Evolutionary conservation across 2,888 invertebrate genomes (phyloP).

Genomic region (Apodemia duryi): DNA sequence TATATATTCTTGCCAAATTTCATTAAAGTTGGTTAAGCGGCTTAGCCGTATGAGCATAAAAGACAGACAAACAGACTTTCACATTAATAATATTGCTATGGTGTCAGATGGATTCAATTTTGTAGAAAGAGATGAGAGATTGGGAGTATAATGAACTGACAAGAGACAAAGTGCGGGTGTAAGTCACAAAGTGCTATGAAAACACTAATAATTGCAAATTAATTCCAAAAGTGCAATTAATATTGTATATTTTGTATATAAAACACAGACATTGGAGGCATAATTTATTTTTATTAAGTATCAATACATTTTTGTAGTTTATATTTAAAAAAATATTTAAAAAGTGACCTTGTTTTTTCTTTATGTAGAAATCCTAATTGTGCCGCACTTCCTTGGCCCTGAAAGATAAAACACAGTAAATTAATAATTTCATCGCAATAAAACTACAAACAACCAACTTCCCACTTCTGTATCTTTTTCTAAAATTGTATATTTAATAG

Average conservation of each 20-base stretch:
- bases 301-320: constrained; percentile 52
- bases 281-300: constrained; percentile 62
- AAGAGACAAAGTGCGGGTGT: background rate
- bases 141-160: background rate
- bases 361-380: constrained; percentile 26
- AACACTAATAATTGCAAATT: constrained; percentile 8
- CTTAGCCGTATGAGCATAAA: too few species aligned
- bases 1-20: too few species aligned
- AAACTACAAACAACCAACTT: too few species aligned
- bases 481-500: too few species aligned
- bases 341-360: constrained; percentile 37
- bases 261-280: constrained; percentile 63
- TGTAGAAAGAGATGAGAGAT: too few species aligned
- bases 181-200: background rate
- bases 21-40: too few species aligned
- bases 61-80: too few species aligned
- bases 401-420: constrained; percentile 36
- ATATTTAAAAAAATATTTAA: constrained; percentile 50
- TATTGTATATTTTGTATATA: constrained; percentile 72
- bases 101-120: too few species aligned
- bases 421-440: too few species aligned
- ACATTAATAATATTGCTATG: too few species aligned
- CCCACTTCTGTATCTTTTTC: too few species aligned
- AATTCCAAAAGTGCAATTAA: constrained; percentile 11
- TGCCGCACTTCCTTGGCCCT: constrained; percentile 44